Evolutionary conservation across 2,797 vertebrate genomes (phyloP).

Genomic region (Rhinella marina): DNA sequence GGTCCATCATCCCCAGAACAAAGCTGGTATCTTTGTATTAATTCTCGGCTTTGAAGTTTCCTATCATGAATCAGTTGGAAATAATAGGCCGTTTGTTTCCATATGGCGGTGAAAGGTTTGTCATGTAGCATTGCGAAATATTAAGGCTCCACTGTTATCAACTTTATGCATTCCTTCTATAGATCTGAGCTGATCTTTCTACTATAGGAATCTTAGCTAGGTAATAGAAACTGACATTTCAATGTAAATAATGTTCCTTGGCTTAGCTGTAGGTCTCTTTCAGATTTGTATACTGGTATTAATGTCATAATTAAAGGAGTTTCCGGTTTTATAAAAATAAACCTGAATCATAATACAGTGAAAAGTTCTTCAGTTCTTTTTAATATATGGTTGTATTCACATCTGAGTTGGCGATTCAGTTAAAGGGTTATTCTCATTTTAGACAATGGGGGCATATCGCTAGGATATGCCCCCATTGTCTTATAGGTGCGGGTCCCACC

Average conservation of each 20-base stretch:
- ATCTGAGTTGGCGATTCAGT: too few relatives aligned
- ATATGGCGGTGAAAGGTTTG: constrained; percentile 54
- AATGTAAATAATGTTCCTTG: not conserved
- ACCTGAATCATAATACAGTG: too few relatives aligned
- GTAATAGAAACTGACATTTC: constrained; percentile 14
- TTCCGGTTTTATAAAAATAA: too few relatives aligned
- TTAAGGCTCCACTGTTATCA: constrained; percentile 17
- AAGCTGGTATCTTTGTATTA: constrained; percentile 58
- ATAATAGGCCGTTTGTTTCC: constrained; percentile 52
- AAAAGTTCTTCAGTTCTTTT: too few relatives aligned
- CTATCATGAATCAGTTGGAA: constrained; percentile 56
- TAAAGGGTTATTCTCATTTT: too few relatives aligned
- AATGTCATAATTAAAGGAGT: not conserved
- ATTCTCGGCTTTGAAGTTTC: constrained; percentile 56
- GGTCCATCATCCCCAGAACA: constrained; percentile 45
- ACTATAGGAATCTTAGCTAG: not conserved
- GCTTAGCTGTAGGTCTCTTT: constrained; percentile 6
- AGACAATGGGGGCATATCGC: too few relatives aligned
- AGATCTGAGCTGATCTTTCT: constrained; percentile 19
- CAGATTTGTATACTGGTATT: constrained; percentile 1
- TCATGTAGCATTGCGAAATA: constrained; percentile 47
- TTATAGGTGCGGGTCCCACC: too few relatives aligned
- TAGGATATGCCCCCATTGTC: too few relatives aligned
- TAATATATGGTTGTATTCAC: too few relatives aligned
- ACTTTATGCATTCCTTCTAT: constrained; percentile 21